Conservation (phyloP, 1,140 invertebrate species). For the Aphaenogaster floridana region DNA sequence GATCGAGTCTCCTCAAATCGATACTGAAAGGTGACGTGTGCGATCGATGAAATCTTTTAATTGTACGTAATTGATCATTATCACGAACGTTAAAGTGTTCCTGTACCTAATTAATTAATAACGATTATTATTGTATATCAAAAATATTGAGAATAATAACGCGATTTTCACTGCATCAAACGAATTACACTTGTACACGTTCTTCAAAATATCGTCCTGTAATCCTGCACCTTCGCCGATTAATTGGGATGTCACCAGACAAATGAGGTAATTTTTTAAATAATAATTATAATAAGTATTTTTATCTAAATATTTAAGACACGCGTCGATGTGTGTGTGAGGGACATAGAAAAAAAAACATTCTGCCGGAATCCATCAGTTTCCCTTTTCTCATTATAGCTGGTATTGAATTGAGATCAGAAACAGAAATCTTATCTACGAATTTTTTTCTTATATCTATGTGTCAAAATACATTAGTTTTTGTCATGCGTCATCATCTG, state of each 20-base stretch:
- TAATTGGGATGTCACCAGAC: not conserved
- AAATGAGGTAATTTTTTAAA: not conserved
- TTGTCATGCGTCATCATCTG: not conserved
- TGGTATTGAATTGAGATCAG: not conserved
- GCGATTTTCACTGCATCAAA: conserved; percentile 85
- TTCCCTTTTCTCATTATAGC: not conserved
- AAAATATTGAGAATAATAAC: conserved; percentile 85
- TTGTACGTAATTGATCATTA: conserved; percentile 78
- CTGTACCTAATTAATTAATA: conserved; percentile 85
- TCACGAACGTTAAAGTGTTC: conserved; percentile 85
- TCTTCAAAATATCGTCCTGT: not conserved
- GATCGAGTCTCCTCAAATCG: conserved; percentile 6
- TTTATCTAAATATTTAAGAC: not conserved
- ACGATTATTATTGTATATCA: conserved; percentile 85
- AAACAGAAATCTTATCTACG: not conserved
- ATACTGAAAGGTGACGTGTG: conserved; percentile 48
- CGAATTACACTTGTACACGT: conserved; percentile 14
- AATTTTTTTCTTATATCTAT: not conserved
- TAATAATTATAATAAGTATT: not conserved
- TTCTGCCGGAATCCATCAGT: not conserved
- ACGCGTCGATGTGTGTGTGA: not conserved
- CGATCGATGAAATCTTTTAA: conserved; percentile 62
- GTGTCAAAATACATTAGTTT: not conserved
- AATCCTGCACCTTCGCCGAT: not conserved
- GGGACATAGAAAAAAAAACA: not conserved